Percentiles rank a stretch among this genome's conserved stretches.
phyloP scores from a whole-genome alignment of 2,113 vertebrate species.

The Picathartes gymnocephalus region DNA sequence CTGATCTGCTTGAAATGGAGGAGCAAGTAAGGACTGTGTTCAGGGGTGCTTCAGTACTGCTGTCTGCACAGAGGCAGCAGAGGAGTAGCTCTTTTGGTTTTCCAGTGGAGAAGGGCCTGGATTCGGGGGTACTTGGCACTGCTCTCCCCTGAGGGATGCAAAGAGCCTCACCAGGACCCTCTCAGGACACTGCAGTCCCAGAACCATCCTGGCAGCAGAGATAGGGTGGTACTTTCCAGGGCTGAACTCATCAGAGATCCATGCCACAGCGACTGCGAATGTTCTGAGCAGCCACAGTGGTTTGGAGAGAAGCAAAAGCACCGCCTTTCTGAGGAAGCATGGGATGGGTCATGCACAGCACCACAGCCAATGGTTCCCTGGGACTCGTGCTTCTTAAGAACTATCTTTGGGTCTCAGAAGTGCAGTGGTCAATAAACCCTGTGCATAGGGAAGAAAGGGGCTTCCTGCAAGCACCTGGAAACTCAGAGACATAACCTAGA shows the following conservation, averaged over 20 bases:
- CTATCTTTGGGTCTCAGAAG: background rate
- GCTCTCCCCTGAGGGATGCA: background rate
- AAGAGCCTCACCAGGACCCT: background rate
- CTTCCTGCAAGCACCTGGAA: background rate
- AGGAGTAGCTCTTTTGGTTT: background rate
- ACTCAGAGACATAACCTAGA: background rate
- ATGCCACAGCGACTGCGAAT: fast-evolving
- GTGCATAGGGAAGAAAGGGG: background rate
- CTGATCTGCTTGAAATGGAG: background rate
- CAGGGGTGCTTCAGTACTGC: background rate
- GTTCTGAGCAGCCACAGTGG: background rate
- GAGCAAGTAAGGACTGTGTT: background rate
- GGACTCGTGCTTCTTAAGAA: background rate
- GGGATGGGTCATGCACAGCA: background rate
- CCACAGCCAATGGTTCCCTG: background rate
- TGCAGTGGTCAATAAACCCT: background rate
- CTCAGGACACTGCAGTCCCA: background rate
- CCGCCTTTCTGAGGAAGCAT: background rate
- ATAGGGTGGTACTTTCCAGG: background rate
- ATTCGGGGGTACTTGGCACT: background rate
- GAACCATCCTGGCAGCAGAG: background rate
- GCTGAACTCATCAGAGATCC: background rate
- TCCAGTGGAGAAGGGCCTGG: background rate
- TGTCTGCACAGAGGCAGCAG: background rate
- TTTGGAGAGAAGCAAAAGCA: background rate